These are phyloP conservation scores for Nasonia giraulti DNA, from an alignment of 1,140 invertebrate species.

Conservation along the genomic window DNA sequence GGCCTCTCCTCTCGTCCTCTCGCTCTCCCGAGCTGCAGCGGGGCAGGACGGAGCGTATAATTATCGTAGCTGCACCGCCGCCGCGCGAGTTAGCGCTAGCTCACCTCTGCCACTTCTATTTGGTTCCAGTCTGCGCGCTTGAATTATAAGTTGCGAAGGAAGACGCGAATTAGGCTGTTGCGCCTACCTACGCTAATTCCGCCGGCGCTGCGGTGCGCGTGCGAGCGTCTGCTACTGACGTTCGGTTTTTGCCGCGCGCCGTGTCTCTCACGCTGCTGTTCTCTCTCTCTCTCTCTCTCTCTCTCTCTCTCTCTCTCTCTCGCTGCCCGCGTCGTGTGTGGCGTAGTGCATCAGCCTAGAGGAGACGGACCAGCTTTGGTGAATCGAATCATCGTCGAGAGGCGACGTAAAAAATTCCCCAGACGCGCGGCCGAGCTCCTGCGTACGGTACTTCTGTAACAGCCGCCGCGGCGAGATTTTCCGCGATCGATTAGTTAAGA, in stretches of 20 bases:
- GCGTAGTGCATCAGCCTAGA: no score
- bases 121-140: slow-evolving; percentile 74
- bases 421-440: no score
- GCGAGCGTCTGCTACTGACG: no score
- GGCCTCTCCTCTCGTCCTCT: slow-evolving; percentile 42
- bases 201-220: no score
- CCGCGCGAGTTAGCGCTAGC: slow-evolving; percentile 13
- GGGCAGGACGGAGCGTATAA: slow-evolving; percentile 72
- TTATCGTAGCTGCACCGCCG: slow-evolving; percentile 60
- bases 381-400: no score
- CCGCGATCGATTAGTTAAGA: no score
- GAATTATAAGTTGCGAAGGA: slow-evolving; percentile 75
- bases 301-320: neutral
- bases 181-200: neutral
- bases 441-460: no score
- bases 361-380: no score
- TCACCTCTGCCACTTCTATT: slow-evolving; percentile 56
- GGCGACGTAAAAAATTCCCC: no score
- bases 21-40: slow-evolving; percentile 46
- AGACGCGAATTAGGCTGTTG: slow-evolving; percentile 72
- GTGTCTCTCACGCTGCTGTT: no score
- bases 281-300: no score
- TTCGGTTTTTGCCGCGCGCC: no score
- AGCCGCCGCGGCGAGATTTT: neutral
- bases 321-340: neutral